Base-by-base conservation (phyloP, 2,797 vertebrate genomes). In the Acipenser transmontanus region DNA sequence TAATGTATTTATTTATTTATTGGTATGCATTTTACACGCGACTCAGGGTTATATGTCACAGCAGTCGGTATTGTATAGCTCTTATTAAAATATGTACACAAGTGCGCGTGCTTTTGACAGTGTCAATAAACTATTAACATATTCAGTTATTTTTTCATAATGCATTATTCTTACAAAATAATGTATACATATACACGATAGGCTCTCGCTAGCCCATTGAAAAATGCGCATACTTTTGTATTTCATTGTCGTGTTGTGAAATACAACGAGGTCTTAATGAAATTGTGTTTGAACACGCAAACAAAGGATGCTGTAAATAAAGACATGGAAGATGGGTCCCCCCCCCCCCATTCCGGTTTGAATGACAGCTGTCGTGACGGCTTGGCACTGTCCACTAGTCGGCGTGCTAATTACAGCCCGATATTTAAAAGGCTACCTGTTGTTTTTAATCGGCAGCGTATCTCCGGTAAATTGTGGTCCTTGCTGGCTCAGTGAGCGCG, bases 381-480 rank as follows among this genome's bases (percentile, higher is more conserved):
- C 13, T 14, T 61, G 65, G 65, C 69, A 84, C 81, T 80, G 80
- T 80, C 82, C 84, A 77, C 80, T 77, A 77, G 73, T 78, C 72
- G 66, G 74, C 70, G 76, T 70, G 59, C 66, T 65, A 69, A 75
- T 71, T 75, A 77, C 71, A 67, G 70, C 68, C 50, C 59, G 65
- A 49, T 59, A 69, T 62, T 68, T 64, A 57, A 20, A 66, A 71
- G 63, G 70, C 68, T 64, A 69, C 67, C 70, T 73, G 63, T 72
- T 72, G 69, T 68, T 70, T 7, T 12, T 12, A 8, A 0, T 34
- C 34, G 4, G 34, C 34, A 5, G 34, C 34, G 34, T 2, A 5
- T 34, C 34, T 52, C 50, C 50, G 34, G 2, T 11, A 9, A 7
- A n/a, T 5, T 13, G 14, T 7, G 12, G 54, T 11, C 11, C 9